Evolutionary conservation across 2,888 invertebrate genomes (phyloP).

Genomic region (Cheilosia pagana): DNA sequence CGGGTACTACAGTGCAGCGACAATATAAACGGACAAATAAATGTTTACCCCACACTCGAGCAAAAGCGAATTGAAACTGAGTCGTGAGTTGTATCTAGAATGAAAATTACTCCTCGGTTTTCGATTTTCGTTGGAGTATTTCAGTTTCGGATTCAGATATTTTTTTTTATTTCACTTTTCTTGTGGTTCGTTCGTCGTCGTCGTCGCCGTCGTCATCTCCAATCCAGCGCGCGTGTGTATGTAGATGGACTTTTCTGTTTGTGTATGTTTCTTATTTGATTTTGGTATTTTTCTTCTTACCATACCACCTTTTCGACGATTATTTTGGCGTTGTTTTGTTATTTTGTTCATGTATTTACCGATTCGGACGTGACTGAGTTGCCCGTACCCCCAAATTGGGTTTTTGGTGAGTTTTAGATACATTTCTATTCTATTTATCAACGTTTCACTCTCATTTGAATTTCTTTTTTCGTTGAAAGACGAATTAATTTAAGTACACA

Average conservation of each 20-base stretch:
- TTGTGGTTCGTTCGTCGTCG: slow-evolving; percentile 27
- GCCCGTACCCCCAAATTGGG: slow-evolving; percentile 6
- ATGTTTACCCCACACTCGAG: slow-evolving; percentile 67
- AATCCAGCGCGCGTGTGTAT: slow-evolving; percentile 14
- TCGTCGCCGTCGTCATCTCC: slow-evolving; percentile 25
- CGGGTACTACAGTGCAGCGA: slow-evolving; percentile 24
- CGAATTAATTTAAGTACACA: slow-evolving; percentile 1
- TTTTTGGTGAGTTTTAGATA: neutral
- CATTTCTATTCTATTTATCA: slow-evolving; percentile 17
- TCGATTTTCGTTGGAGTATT: slow-evolving; percentile 75
- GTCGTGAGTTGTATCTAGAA: slow-evolving; percentile 73
- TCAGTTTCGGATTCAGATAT: slow-evolving; percentile 53
- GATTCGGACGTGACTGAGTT: neutral
- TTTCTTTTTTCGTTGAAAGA: slow-evolving; percentile 23
- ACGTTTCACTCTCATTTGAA: slow-evolving; percentile 67
- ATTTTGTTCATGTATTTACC: slow-evolving; percentile 6
- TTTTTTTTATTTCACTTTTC: slow-evolving; percentile 43
- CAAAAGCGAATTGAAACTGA: slow-evolving; percentile 74
- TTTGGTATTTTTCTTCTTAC: slow-evolving; percentile 8
- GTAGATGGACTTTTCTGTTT: neutral
- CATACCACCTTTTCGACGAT: neutral
- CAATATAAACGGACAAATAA: slow-evolving; percentile 42
- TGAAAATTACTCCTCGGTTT: slow-evolving; percentile 75
- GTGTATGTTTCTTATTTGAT: slow-evolving; percentile 14
- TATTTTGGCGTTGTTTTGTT: slow-evolving; percentile 24